A percentile compares a stretch with the other conserved stretches of the same genome.
These are phyloP conservation scores for Netelia virgata DNA, from an alignment of 2,888 invertebrate genomes.

Conservation along the genomic window DNA sequence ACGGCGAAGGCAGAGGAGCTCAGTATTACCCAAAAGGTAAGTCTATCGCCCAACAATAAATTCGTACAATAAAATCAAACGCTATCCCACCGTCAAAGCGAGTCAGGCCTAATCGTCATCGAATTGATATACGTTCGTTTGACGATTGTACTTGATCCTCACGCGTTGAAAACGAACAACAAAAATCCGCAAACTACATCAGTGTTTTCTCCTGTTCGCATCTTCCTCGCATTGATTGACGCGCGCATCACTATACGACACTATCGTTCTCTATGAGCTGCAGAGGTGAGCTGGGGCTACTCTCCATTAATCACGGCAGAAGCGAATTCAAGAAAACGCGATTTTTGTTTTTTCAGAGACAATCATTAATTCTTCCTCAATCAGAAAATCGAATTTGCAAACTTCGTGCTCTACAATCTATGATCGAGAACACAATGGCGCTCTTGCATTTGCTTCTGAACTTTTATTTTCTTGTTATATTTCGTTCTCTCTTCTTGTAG, in stretches of 20 bases:
- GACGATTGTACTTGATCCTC: conserved; percentile 53
- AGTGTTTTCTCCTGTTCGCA: conserved; percentile 84
- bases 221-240: conserved; percentile 83
- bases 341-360: conserved; percentile 39
- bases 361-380: conserved; percentile 18
- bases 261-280: conserved; percentile 84
- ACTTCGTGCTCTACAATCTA: conserved; percentile 59
- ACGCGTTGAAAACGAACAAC: conserved; percentile 26
- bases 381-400: conserved; percentile 62
- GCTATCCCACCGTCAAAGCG: conserved; percentile 37
- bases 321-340: conserved; percentile 77
- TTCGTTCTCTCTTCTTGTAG: conserved; percentile 62
- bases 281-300: conserved; percentile 84
- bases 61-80: not conserved
- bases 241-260: conserved; percentile 83
- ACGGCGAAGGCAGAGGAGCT: conserved; percentile 89
- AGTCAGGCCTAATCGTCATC: conserved; percentile 35
- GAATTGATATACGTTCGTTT: conserved; percentile 61
- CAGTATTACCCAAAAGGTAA: conserved; percentile 91
- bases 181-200: conserved; percentile 80
- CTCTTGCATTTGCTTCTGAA: conserved; percentile 75
- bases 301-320: conserved; percentile 78
- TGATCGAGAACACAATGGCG: conserved; percentile 49
- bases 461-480: conserved; percentile 37
- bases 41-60: conserved; percentile 34